Percentiles rank a stretch among this genome's conserved stretches.
phyloP scores from a whole-genome alignment of 53 echinoderm and acorn worm species.

The Henricia sp. region DNA sequence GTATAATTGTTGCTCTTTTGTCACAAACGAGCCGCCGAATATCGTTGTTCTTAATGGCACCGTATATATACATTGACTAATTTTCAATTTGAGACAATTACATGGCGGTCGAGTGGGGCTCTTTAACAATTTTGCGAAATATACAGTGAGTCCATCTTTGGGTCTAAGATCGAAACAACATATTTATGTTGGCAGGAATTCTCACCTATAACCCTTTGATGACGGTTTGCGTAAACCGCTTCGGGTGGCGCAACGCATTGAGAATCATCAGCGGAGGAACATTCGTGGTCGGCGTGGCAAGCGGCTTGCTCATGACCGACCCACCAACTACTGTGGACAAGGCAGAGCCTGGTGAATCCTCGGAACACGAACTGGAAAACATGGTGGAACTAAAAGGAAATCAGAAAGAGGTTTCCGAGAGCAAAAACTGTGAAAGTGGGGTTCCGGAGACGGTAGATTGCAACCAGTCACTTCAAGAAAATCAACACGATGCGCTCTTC shows the following conservation, averaged over 20 bases:
- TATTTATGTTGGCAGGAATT: too few species aligned
- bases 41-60: neutral
- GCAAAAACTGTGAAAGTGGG: neutral
- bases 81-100: neutral
- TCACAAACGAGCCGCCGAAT: neutral
- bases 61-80: neutral
- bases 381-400: neutral
- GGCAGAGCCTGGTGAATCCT: neutral
- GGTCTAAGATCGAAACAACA: too few species aligned
- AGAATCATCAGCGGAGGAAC: neutral
- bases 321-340: neutral
- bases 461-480: neutral
- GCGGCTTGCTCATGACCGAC: neutral
- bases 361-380: neutral
- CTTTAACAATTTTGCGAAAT: too few species aligned
- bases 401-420: neutral
- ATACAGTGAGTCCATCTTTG: too few species aligned
- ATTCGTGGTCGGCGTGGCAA: neutral
- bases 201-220: neutral
- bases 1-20: too few species aligned
- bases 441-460: neutral
- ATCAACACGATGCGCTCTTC: neutral
- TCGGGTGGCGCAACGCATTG: neutral
- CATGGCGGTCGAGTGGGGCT: neutral
- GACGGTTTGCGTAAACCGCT: neutral